Evolutionary conservation across 1,140 invertebrate species (phyloP).

Genomic region (Notospermus geniculatus): DNA sequence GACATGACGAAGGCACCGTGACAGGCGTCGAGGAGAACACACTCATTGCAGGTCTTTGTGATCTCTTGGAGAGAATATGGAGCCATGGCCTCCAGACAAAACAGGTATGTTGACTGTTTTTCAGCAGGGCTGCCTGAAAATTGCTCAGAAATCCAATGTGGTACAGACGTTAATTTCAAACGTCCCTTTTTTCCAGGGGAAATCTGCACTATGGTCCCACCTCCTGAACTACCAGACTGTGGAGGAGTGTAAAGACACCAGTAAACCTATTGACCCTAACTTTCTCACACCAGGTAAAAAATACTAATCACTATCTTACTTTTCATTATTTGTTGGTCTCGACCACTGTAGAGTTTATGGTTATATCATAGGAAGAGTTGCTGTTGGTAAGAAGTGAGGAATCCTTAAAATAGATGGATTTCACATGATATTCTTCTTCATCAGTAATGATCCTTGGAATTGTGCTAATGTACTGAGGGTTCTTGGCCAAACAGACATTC

Average conservation of each 20-base stretch:
- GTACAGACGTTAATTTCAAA: neutral
- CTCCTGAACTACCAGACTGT: conserved; percentile 84
- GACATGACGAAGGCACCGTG: conserved; percentile 67
- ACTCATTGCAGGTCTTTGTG: conserved; percentile 93
- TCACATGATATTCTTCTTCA: no score
- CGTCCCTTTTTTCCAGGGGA: conserved; percentile 63
- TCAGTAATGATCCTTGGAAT: no score
- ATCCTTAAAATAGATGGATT: no score
- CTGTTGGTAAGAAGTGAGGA: no score
- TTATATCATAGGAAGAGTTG: no score
- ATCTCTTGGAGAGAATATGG: conserved; percentile 96
- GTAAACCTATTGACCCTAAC: conserved; percentile 75
- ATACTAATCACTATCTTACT: conserved; percentile 28
- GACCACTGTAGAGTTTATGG: no score
- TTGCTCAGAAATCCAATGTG: neutral
- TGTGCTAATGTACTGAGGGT: no score
- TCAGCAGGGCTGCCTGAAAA: neutral
- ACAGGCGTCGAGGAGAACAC: conserved; percentile 92
- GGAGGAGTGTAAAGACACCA: conserved; percentile 71
- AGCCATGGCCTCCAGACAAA: conserved; percentile 94
- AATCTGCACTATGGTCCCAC: conserved; percentile 93
- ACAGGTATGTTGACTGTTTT: conserved; percentile 64
- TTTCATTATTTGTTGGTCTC: neutral
- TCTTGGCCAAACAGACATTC: no score
- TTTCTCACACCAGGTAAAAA: conserved; percentile 80